These are phyloP conservation scores for Aphaenogaster rudis DNA, from an alignment of 1,140 invertebrate genomes.

Conservation along the genomic window DNA sequence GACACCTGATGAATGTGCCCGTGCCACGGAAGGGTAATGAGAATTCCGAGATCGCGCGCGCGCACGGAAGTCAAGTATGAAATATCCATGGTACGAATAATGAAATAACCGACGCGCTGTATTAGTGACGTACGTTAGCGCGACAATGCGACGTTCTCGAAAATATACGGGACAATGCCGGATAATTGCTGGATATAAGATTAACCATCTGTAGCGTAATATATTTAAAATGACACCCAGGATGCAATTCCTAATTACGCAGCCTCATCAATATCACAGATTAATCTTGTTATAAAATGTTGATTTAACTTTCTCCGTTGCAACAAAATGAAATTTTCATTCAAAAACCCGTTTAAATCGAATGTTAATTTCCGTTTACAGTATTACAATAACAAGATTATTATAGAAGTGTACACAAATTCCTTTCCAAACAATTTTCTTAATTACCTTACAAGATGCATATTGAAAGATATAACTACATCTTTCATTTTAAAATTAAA, in stretches of 20 bases:
- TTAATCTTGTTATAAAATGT: neutral
- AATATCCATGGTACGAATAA: slow-evolving; percentile 64
- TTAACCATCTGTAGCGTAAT: neutral
- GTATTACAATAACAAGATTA: neutral
- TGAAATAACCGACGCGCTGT: slow-evolving; percentile 58
- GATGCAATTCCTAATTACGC: neutral
- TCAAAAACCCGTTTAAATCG: neutral
- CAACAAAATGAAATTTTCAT: neutral
- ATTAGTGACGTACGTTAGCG: slow-evolving; percentile 26
- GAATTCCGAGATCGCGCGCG: slow-evolving; percentile 69
- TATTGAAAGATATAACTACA: neutral
- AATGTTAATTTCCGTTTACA: slow-evolving; percentile 2
- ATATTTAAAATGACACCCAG: neutral
- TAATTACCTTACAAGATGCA: neutral
- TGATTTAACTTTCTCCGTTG: neutral
- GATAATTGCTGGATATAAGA: neutral
- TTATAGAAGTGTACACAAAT: neutral
- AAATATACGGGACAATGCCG: neutral
- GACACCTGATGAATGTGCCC: slow-evolving; percentile 75
- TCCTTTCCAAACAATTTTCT: neutral
- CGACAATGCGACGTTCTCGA: slow-evolving; percentile 4
- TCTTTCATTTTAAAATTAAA: neutral
- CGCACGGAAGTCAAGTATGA: slow-evolving; percentile 65
- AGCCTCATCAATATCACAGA: neutral
- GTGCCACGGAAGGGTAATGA: slow-evolving; percentile 71